These are phyloP conservation scores for Eristalinus sepulchralis DNA, from an alignment of 2,888 invertebrate genomes.

Conservation along the genomic window DNA sequence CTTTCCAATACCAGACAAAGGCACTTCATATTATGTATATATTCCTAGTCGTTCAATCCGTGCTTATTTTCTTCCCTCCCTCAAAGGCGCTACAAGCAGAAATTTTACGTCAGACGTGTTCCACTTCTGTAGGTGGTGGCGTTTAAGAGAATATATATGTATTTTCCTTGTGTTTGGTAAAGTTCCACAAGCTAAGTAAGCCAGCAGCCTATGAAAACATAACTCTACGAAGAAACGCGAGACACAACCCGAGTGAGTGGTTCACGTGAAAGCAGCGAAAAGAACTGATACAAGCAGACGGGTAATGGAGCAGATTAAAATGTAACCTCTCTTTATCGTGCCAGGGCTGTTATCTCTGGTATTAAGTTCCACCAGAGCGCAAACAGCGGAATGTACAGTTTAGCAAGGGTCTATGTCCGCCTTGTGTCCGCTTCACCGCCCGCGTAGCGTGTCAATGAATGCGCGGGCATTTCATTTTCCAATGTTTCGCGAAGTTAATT, in stretches of 20 bases:
- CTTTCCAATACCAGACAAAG: not conserved
- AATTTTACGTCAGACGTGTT: conserved; percentile 33
- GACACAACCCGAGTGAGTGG: not conserved
- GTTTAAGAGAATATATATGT: too few relatives aligned
- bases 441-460: conserved; percentile 15
- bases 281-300: conserved; percentile 10
- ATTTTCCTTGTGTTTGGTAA: conserved; percentile 15
- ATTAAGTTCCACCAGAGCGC: conserved; percentile 53
- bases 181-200: conserved; percentile 43
- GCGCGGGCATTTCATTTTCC: conserved; percentile 29
- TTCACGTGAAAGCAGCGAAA: conserved; percentile 14
- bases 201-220: not conserved
- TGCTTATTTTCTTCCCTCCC: not conserved
- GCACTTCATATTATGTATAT: not conserved
- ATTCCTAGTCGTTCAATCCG: not conserved
- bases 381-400: conserved; percentile 23
- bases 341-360: conserved; percentile 50
- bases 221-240: not conserved
- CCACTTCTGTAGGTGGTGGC: conserved; percentile 62
- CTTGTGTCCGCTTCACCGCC: not conserved
- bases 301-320: conserved; percentile 58
- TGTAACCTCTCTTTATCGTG: conserved; percentile 60
- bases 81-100: conserved; percentile 21
- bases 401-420: conserved; percentile 15
- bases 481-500: conserved; percentile 61